These are phyloP conservation scores for Equus przewalskii DNA, from an alignment of 2,113 vertebrate species.

Conservation along the genomic window DNA sequence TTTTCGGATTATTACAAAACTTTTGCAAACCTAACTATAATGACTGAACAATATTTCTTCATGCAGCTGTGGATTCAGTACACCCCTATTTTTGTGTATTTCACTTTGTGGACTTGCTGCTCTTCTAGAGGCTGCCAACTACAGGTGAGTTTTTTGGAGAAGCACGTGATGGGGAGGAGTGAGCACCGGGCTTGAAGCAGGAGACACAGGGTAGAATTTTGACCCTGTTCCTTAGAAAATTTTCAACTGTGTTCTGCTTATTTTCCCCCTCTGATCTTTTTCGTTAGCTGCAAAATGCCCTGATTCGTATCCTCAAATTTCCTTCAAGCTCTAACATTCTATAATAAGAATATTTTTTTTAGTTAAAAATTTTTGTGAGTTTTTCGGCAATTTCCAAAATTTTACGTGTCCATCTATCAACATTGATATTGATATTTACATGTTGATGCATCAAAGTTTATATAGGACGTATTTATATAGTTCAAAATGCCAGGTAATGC, in stretches of 20 bases:
- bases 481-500: conserved; percentile 5
- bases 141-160: background rate
- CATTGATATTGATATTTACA: conserved; percentile 13
- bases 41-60: background rate
- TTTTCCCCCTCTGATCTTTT: background rate
- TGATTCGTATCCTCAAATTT: background rate
- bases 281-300: background rate
- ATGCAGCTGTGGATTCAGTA: background rate
- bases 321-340: background rate
- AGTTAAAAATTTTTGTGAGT: background rate
- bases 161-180: background rate
- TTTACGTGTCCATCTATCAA: background rate
- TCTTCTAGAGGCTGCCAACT: background rate
- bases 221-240: background rate
- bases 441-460: background rate
- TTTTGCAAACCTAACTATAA: background rate
- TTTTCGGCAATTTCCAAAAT: conserved; percentile 1
- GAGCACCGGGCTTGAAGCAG: background rate
- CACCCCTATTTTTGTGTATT: background rate
- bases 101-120: background rate
- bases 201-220: background rate
- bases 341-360: background rate
- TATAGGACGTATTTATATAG: background rate
- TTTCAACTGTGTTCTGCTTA: background rate
- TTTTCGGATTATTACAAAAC: background rate